These are phyloP conservation scores for Cryptotis parvus DNA, from an alignment of 2,113 vertebrate species.

Conservation along the genomic window DNA sequence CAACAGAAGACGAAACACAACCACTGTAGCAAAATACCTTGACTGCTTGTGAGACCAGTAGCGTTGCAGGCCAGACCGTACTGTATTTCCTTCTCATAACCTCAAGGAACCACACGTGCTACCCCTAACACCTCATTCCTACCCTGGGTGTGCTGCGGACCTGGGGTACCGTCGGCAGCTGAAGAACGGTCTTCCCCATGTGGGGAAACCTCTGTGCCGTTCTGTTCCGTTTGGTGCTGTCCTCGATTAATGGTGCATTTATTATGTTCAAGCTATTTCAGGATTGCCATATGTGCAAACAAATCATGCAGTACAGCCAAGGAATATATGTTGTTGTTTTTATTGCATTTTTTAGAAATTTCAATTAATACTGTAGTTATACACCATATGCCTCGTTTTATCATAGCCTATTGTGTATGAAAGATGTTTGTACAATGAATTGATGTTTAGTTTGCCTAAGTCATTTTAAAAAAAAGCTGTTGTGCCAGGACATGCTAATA, in stretches of 20 bases:
- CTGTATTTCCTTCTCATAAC: conserved; percentile 84
- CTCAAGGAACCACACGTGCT: conserved; percentile 82
- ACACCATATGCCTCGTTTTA: conserved; percentile 86
- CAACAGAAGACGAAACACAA: conserved; percentile 73
- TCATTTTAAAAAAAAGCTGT: conserved; percentile 69
- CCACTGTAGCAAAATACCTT: conserved; percentile 90
- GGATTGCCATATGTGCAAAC: conserved; percentile 83
- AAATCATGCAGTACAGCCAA: conserved; percentile 78
- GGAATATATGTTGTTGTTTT: conserved; percentile 79
- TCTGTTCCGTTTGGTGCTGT: conserved; percentile 84
- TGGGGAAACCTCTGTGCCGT: conserved; percentile 57
- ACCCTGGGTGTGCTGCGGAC: conserved; percentile 80
- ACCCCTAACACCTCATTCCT: conserved; percentile 83
- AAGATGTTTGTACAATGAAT: conserved; percentile 86
- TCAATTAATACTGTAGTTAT: conserved; percentile 89
- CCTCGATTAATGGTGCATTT: conserved; percentile 83
- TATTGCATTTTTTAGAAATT: conserved; percentile 81
- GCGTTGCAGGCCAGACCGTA: conserved; percentile 84
- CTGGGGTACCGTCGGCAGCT: conserved; percentile 84
- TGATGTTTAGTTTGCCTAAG: conserved; percentile 87
- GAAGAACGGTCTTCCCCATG: conserved; percentile 76
- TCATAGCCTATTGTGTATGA: conserved; percentile 88
- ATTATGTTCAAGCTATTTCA: conserved; percentile 82
- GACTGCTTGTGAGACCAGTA: conserved; percentile 85
- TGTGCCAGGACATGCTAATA: conserved; percentile 81